A percentile compares a stretch with the other conserved stretches of the same genome.
phyloP scores from a whole-genome alignment of 1,140 invertebrate genomes.

The Chymomyza costata region DNA sequence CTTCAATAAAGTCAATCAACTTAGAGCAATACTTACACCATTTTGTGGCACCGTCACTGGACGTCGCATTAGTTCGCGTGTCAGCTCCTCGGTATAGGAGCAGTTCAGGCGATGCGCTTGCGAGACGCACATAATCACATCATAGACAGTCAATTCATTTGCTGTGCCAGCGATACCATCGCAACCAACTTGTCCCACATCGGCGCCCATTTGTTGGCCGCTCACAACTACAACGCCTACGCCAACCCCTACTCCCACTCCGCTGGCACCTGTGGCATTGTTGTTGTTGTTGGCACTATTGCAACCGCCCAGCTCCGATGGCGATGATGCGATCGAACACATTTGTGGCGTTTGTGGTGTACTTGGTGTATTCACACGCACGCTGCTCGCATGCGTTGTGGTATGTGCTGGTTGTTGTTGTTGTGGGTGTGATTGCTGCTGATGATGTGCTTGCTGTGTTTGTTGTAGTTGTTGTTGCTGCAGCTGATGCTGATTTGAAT shows the following conservation, averaged over 20 bases:
- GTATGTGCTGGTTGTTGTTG: slow-evolving; percentile 35
- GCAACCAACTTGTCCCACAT: slow-evolving; percentile 52
- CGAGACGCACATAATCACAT: slow-evolving; percentile 90
- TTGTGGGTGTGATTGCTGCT: slow-evolving; percentile 57
- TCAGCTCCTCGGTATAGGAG: slow-evolving; percentile 92
- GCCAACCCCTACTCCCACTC: slow-evolving; percentile 73
- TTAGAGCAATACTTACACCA: slow-evolving; percentile 67
- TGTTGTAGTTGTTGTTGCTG: slow-evolving; percentile 25
- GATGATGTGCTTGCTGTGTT: slow-evolving; percentile 29
- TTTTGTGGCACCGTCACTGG: slow-evolving; percentile 75
- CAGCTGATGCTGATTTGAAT: slow-evolving; percentile 56
- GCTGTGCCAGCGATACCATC: slow-evolving; percentile 52
- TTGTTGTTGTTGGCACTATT: slow-evolving; percentile 66
- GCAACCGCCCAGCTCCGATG: slow-evolving; percentile 71
- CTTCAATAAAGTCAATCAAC: too few relatives aligned
- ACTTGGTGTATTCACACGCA: slow-evolving; percentile 70
- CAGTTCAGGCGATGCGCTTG: slow-evolving; percentile 94
- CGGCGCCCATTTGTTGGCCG: slow-evolving; percentile 38
- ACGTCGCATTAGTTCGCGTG: slow-evolving; percentile 80
- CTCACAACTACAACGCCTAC: slow-evolving; percentile 48
- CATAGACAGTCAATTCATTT: slow-evolving; percentile 82
- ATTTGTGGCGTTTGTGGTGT: slow-evolving; percentile 75
- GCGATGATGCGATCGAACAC: slow-evolving; percentile 75
- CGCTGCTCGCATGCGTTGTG: slow-evolving; percentile 59
- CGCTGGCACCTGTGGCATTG: slow-evolving; percentile 56